Conservation (phyloP, 2,888 invertebrate species). For the Tetanocera ferruginea region DNA sequence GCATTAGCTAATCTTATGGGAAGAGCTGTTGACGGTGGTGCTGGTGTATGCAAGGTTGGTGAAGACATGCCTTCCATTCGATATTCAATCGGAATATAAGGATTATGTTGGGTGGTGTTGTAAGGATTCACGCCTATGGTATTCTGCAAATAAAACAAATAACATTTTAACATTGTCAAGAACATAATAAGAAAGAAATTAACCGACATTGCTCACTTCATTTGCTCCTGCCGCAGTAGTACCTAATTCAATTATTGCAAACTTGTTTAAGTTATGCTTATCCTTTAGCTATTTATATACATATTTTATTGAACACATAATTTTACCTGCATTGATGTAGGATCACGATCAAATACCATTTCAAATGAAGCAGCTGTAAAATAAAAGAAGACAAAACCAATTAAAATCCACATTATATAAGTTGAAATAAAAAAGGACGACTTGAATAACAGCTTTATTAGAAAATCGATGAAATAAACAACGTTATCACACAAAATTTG, state of each 20-base stretch:
- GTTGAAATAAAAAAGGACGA: not conserved
- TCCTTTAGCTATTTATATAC: not conserved
- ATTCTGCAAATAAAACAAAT: constrained; percentile 16
- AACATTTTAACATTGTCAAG: not conserved
- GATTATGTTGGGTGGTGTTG: not conserved
- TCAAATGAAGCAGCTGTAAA: constrained; percentile 24
- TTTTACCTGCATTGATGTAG: constrained; percentile 24
- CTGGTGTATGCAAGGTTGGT: constrained; percentile 32
- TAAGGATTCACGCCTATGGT: constrained; percentile 11
- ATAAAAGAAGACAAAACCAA: not conserved
- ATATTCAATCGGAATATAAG: constrained; percentile 28
- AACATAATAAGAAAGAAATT: not conserved
- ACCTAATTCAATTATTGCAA: not conserved
- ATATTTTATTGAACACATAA: not conserved
- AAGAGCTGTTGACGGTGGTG: constrained; percentile 30
- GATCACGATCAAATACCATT: constrained; percentile 9
- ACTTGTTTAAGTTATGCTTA: constrained; percentile 1
- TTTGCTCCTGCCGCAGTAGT: not conserved
- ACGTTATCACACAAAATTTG: not conserved
- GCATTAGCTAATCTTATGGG: not conserved
- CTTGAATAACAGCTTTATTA: not conserved
- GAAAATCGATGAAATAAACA: not conserved
- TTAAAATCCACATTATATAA: not conserved
- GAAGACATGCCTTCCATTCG: constrained; percentile 40
- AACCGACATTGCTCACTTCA: constrained; percentile 23